A percentile compares a stretch with the other conserved stretches of the same genome.
Conservation (phyloP, 2,888 invertebrate genomes). For the Bellardia bayeri region DNA sequence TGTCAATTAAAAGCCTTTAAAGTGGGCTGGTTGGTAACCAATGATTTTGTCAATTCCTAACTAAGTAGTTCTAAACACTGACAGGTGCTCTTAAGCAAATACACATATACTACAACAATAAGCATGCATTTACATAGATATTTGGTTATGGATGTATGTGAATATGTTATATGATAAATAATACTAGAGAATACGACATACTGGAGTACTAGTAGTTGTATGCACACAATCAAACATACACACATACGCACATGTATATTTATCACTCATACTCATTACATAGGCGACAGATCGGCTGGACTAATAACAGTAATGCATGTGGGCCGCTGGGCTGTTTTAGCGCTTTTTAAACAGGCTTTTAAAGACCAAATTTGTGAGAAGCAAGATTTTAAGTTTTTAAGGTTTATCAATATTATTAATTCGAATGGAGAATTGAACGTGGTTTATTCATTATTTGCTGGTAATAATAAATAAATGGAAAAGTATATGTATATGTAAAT, state of each 20-base stretch:
- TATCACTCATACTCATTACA: constrained; percentile 53
- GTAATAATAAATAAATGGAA: too few species aligned
- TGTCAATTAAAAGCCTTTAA: too few species aligned
- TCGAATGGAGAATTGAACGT: not conserved
- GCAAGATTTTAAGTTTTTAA: constrained; percentile 15
- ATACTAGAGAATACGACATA: constrained; percentile 15
- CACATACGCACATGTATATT: constrained; percentile 1
- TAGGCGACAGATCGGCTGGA: constrained; percentile 63
- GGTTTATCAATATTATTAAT: not conserved
- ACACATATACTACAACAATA: not conserved
- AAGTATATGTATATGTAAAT: too few species aligned
- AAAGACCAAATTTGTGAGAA: not conserved
- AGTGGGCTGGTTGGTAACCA: too few species aligned
- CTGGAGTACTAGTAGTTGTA: not conserved
- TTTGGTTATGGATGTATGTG: not conserved
- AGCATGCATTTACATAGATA: not conserved
- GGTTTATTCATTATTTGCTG: too few species aligned
- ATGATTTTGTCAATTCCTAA: too few species aligned
- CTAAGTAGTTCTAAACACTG: too few species aligned
- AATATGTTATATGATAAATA: constrained; percentile 4
- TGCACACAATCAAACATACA: not conserved
- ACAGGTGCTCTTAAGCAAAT: constrained; percentile 7
- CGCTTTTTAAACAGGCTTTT: constrained; percentile 18
- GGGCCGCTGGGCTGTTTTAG: constrained; percentile 61
- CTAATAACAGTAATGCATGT: constrained; percentile 71